Evolutionary conservation across 2,113 vertebrate genomes (phyloP).

Genomic region (Varanus salvator): DNA sequence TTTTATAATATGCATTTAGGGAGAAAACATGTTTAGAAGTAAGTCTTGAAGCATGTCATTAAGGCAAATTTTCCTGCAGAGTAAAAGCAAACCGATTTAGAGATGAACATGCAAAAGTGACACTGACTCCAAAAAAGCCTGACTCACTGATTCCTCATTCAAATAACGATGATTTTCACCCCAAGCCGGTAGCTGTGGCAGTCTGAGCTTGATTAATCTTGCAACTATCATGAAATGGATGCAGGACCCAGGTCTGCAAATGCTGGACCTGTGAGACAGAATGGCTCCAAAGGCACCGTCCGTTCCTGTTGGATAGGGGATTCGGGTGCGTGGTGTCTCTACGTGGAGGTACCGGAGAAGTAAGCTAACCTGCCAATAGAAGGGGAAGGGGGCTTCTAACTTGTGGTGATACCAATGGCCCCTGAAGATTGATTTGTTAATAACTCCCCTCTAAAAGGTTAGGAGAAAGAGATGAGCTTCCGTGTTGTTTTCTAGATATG

Average conservation of each 20-base stretch:
- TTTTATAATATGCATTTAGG: no score
- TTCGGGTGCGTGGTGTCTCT: background rate
- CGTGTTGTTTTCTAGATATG: constrained; percentile 50
- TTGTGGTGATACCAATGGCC: background rate
- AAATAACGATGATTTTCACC: background rate
- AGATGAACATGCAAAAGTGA: background rate
- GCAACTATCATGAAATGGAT: background rate
- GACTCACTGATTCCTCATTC: background rate
- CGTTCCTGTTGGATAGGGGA: background rate
- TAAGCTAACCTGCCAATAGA: no score
- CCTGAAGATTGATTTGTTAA: constrained; percentile 32
- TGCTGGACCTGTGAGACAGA: background rate
- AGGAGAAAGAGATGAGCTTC: constrained; percentile 36
- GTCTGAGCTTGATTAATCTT: background rate
- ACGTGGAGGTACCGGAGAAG: background rate
- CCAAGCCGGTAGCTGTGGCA: no score
- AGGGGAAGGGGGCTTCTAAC: background rate
- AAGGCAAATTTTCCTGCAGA: background rate
- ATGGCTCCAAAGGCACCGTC: background rate
- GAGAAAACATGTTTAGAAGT: no score
- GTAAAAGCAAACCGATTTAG: background rate
- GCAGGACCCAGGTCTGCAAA: background rate
- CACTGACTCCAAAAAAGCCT: background rate
- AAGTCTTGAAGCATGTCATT: background rate
- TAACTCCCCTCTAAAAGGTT: constrained; percentile 44